These are phyloP conservation scores for Caranx ignobilis DNA, from an alignment of 2,113 vertebrate genomes.

Conservation along the genomic window DNA sequence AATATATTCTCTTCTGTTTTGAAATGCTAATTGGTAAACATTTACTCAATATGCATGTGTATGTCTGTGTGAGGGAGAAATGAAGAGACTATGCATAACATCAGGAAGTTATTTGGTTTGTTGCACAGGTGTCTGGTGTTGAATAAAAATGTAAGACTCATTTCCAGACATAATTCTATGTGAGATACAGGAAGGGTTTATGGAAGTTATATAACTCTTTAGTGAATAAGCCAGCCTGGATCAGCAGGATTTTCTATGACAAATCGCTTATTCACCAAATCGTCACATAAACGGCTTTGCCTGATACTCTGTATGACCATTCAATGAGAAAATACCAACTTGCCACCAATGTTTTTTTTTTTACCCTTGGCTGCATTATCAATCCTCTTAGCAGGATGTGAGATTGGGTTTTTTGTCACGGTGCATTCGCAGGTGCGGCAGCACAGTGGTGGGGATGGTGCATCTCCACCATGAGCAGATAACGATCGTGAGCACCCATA, in stretches of 20 bases:
- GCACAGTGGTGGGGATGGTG: slow-evolving; percentile 32
- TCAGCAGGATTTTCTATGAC: slow-evolving; percentile 74
- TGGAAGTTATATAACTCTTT: slow-evolving; percentile 62
- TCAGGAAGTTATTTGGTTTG: slow-evolving; percentile 64
- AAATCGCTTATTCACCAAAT: slow-evolving; percentile 77
- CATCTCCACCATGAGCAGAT: slow-evolving; percentile 44
- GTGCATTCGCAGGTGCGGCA: slow-evolving; percentile 66
- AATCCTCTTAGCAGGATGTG: slow-evolving; percentile 69
- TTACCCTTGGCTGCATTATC: slow-evolving; percentile 65
- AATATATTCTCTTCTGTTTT: slow-evolving; percentile 59
- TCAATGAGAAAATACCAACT: slow-evolving; percentile 65
- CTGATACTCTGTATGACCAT: slow-evolving; percentile 59
- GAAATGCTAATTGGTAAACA: slow-evolving; percentile 70
- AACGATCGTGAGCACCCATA: slow-evolving; percentile 62
- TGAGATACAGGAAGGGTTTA: slow-evolving; percentile 58
- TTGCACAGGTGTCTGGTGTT: slow-evolving; percentile 63
- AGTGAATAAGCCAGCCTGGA: slow-evolving; percentile 72
- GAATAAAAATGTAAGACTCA: slow-evolving; percentile 68
- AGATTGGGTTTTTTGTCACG: slow-evolving; percentile 63
- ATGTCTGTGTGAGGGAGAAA: slow-evolving; percentile 44
- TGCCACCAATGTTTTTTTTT: slow-evolving; percentile 60
- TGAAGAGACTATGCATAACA: slow-evolving; percentile 42
- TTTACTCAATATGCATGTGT: slow-evolving; percentile 63
- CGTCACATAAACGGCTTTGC: slow-evolving; percentile 74
- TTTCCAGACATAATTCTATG: slow-evolving; percentile 73